A percentile compares a stretch with the other conserved stretches of the same genome.
Conservation (phyloP, 2,113 vertebrate genomes). For the Melanocharis versteri region DNA sequence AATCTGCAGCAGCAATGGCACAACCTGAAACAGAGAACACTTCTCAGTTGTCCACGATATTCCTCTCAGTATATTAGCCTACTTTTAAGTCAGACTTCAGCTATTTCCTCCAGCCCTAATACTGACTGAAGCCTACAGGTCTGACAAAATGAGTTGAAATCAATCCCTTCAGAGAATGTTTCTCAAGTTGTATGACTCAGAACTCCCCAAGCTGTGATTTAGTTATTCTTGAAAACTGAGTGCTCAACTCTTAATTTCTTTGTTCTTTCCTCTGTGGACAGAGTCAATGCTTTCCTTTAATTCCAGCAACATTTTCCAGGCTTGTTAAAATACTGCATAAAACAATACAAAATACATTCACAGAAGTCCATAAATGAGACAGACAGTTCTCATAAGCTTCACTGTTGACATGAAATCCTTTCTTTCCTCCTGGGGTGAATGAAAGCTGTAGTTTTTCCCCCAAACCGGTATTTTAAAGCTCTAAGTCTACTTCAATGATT, state of each 20-base stretch:
- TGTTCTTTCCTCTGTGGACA: not conserved
- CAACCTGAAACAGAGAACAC: not conserved
- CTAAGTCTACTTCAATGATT: not conserved
- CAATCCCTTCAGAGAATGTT: not conserved
- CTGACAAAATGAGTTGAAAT: not conserved
- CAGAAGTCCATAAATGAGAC: not conserved
- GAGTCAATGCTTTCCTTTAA: not conserved
- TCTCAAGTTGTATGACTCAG: not conserved
- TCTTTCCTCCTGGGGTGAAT: not conserved
- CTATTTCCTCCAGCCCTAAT: not conserved
- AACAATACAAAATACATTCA: not conserved
- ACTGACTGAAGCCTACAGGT: not conserved
- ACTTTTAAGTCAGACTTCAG: not conserved
- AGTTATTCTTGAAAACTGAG: not conserved
- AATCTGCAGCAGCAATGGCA: not conserved
- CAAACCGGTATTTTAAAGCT: constrained; percentile 36
- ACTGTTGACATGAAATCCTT: not conserved
- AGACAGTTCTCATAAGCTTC: not conserved
- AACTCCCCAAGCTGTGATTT: not conserved
- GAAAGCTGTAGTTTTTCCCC: not conserved
- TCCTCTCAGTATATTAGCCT: not conserved
- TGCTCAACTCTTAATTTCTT: not conserved
- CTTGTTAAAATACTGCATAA: not conserved
- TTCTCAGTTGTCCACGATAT: not conserved
- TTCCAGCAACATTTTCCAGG: not conserved